Conservation (phyloP, 2,113 vertebrate species). For the Melanerpes formicivorus region DNA sequence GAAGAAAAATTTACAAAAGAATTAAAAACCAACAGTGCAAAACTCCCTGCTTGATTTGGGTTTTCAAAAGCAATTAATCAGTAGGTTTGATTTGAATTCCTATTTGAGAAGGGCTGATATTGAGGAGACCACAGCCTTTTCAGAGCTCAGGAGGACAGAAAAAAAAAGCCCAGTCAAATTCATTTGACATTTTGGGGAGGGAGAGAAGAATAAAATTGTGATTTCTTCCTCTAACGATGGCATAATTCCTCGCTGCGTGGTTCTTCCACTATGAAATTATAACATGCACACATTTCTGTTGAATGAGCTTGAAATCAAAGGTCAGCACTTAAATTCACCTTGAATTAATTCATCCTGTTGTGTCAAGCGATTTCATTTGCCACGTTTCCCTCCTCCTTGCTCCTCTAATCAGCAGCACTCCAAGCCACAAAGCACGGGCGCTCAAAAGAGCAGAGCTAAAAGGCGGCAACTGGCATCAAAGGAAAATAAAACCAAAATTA, state of each 20-base stretch:
- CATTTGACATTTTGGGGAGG: background rate
- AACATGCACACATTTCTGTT: background rate
- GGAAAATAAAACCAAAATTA: background rate
- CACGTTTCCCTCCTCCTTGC: background rate
- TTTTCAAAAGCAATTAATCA: background rate
- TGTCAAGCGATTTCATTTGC: background rate
- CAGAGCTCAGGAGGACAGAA: background rate
- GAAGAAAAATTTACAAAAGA: background rate
- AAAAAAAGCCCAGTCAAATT: background rate
- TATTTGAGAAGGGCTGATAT: background rate
- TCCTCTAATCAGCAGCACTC: background rate
- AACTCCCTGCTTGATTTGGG: background rate
- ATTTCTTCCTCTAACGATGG: background rate
- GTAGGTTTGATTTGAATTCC: background rate
- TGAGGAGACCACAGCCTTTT: background rate
- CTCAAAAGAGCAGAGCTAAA: background rate
- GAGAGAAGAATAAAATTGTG: background rate
- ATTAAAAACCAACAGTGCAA: background rate
- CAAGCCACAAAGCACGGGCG: background rate
- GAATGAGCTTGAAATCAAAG: background rate
- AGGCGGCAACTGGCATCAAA: background rate
- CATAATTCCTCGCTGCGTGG: background rate
- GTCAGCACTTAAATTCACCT: constrained; percentile 27
- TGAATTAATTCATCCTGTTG: constrained; percentile 8
- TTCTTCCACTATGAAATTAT: background rate